Conservation (phyloP, 2,113 vertebrate species). For the Lophochroa leadbeateri region DNA sequence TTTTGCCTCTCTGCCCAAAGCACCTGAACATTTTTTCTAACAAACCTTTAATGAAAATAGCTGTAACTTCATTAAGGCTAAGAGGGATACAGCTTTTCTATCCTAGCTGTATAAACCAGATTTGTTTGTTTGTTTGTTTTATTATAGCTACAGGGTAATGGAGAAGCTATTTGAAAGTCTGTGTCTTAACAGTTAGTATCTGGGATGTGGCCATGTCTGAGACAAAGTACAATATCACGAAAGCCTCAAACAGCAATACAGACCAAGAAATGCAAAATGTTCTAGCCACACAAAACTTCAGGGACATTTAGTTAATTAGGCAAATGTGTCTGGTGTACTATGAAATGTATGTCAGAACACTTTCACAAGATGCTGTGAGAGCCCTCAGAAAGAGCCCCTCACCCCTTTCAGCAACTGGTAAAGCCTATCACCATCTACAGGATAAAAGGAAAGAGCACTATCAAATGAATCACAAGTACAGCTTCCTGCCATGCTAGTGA, state of each 20-base stretch:
- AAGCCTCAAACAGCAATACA: neutral
- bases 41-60: neutral
- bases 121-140: neutral
- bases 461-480: neutral
- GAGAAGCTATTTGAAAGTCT: neutral
- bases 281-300: neutral
- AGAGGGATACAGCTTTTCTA: neutral
- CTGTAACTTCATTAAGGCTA: neutral
- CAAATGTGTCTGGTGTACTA: neutral
- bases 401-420: neutral
- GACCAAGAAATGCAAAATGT: neutral
- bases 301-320: neutral
- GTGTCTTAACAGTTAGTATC: neutral
- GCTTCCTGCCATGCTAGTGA: neutral
- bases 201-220: neutral
- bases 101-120: neutral
- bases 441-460: slow-evolving; percentile 8
- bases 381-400: neutral
- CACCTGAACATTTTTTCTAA: neutral
- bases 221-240: neutral
- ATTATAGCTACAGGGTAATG: neutral
- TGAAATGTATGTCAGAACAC: neutral
- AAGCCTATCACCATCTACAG: neutral
- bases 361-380: neutral
- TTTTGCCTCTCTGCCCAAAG: neutral